Evolutionary conservation across 2,113 vertebrate species (phyloP), one percentile per base, ranked within the genome.

Genomic region (Hippocampus zosterae): DNA sequence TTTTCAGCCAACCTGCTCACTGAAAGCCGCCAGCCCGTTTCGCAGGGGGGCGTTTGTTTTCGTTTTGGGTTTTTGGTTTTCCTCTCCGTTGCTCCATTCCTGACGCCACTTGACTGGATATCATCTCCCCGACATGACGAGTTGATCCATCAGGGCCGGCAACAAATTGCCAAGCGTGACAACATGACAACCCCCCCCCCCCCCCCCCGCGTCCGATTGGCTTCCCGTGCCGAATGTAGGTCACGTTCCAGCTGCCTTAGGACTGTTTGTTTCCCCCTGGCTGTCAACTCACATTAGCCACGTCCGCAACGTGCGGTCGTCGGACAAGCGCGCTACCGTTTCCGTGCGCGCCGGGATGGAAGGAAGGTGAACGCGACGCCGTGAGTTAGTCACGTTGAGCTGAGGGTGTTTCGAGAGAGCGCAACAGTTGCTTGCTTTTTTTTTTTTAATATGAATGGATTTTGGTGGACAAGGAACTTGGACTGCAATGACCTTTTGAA

Each of bases 251-350:
- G 85, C 87, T 85, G 86, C 85, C 84, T 48, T 66, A 59, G 73
- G 75, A 88, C 46, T 73, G 60, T 84, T 88, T 87, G 84, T 88
- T 87, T 85, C 70, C 75, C n/a, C 55, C 64, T 69, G 81, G 64
- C 76, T 84, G 91, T 90, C 88, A 68, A 84, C 83, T 90, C 81
- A 70, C 59, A 79, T 90, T 89, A 83, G 29, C 29, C 29, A 29
- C 29, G 29, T 29, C 29, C 29, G 77, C n/a, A n/a, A n/a, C n/a
- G n/a, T n/a, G n/a, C 56, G 86, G 79, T 83, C 81, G 75, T 1
- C 82, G 52, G 72, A 56, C 56, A 6, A 67, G 82, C 59, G 74
- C 68, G 37, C 42, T 57, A 40, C 52, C 67, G 5, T 56, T 68
- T 68, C 77, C 33, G 67, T 29, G 29, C 73, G 40, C 12, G 48